phyloP scores from a whole-genome alignment of 1,140 invertebrate genomes.

The Apis cerana region DNA sequence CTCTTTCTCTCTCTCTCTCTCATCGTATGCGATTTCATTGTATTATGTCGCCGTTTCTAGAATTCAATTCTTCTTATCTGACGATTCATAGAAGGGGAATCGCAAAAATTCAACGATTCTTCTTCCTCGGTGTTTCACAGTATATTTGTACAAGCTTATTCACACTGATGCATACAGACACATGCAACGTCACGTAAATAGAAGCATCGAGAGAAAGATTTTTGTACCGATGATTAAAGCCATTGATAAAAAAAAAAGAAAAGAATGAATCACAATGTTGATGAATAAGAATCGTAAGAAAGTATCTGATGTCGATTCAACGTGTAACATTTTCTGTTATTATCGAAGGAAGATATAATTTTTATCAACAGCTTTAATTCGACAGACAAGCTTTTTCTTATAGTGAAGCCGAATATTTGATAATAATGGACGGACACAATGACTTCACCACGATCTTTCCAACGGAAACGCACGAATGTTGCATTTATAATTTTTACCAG shows the following conservation, averaged over 20 bases:
- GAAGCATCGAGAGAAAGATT: conserved; percentile 44
- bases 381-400: conserved; percentile 19
- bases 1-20: neutral
- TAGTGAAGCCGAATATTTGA: conserved; percentile 28
- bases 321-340: neutral
- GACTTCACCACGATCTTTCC: conserved; percentile 27
- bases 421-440: conserved; percentile 48
- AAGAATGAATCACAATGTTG: neutral
- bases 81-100: neutral
- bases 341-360: neutral
- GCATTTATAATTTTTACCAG: conserved; percentile 5
- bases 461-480: conserved; percentile 9
- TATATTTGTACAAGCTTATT: conserved; percentile 65
- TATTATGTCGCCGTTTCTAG: neutral
- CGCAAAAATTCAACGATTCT: conserved; percentile 6
- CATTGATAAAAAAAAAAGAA: conserved; percentile 39
- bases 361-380: conserved; percentile 44
- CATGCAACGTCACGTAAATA: conserved; percentile 58
- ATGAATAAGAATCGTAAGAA: neutral
- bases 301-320: neutral
- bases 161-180: conserved; percentile 62
- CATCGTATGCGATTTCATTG: neutral
- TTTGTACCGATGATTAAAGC: conserved; percentile 42
- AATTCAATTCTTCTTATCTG: neutral
- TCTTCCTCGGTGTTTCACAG: conserved; percentile 25